Evolutionary conservation across 2,113 vertebrate genomes (phyloP).

Genomic region (Forbesichthys papilliferus): DNA sequence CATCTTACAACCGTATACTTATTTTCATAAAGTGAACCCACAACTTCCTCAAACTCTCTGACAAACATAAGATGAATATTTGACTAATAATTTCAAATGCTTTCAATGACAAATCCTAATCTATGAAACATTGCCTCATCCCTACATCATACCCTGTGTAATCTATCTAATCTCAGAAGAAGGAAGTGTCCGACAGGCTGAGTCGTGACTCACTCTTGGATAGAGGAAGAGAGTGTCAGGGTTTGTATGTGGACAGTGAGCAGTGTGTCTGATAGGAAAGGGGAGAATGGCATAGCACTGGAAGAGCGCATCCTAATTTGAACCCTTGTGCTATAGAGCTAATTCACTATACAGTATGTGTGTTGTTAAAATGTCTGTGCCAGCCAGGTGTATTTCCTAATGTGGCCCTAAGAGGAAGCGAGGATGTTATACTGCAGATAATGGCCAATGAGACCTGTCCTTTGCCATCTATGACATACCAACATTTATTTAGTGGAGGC

Average conservation of each 20-base stretch:
- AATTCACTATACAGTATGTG: constrained; percentile 8
- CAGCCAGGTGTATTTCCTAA: constrained; percentile 23
- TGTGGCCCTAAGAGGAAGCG: constrained; percentile 1
- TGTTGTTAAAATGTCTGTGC: constrained; percentile 5
- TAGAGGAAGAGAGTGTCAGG: neutral
- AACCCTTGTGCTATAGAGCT: constrained; percentile 1
- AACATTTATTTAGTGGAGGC: no score
- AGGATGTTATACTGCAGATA: neutral
- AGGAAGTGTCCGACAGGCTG: neutral
- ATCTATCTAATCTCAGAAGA: neutral
- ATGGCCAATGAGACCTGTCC: neutral
- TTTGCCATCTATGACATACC: neutral
- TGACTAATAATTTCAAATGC: no score
- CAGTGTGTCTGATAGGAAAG: constrained; percentile 3
- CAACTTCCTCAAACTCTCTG: no score
- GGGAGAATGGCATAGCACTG: constrained; percentile 21
- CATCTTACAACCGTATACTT: no score
- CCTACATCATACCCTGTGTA: no score
- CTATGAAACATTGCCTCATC: no score
- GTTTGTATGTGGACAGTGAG: constrained; percentile 9
- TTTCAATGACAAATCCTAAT: no score
- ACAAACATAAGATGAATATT: no score
- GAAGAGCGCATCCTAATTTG: constrained; percentile 40
- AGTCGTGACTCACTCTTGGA: neutral
- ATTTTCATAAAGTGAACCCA: no score